Base-by-base conservation (phyloP, 37 sponge, comb jelly and placozoan genomes). In the Bolinopsis microptera region DNA sequence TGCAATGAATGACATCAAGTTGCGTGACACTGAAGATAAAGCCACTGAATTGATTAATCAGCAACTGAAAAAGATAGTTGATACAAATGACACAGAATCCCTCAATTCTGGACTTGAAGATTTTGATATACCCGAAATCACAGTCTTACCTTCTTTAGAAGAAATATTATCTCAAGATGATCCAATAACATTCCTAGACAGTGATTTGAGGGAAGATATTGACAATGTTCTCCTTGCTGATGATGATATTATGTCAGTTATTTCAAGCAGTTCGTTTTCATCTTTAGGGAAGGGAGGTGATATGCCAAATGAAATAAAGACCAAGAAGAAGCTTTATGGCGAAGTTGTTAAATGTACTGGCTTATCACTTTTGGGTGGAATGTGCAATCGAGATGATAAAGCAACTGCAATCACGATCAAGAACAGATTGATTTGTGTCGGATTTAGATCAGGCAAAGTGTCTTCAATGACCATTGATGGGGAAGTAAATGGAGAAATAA, bases 191-290 rank as follows among this genome's bases (percentile, higher is more conserved):
- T 38, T 86, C 0, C 90, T 86, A 39, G 90, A 86, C 36, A 86
- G 90, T 86, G 90, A 86, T 86, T 24, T 86, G 18, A 39, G 90
- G 36, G 90, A 86, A 26, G 90, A 86, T 86, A 86, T 86, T 41
- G 61, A 86, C 48, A 86, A 41, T 38, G 32, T 39, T 21, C 35
- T 86, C 1, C 61, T 39, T 40, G 35, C 61, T 24, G 90, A 86
- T 39, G 90, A 86, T 86, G 90, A 86, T 40, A 38, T 86, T 9
- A 39, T 41, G 90, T 86, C 90, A 24, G 36, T 86, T 3, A 86
- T 86, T 39, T 86, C 90, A 28, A 86, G 61, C 90, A 86, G 90
- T 38, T 77, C 80, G 33, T 77, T 77, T 32, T 77, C 80, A 35
- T 32, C 33, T 31, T 32, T 77, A 22, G 80, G 80, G 22, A 77